These are phyloP conservation scores for Oscheius sp. DNA, from an alignment of 1,140 invertebrate species.

Conservation along the genomic window DNA sequence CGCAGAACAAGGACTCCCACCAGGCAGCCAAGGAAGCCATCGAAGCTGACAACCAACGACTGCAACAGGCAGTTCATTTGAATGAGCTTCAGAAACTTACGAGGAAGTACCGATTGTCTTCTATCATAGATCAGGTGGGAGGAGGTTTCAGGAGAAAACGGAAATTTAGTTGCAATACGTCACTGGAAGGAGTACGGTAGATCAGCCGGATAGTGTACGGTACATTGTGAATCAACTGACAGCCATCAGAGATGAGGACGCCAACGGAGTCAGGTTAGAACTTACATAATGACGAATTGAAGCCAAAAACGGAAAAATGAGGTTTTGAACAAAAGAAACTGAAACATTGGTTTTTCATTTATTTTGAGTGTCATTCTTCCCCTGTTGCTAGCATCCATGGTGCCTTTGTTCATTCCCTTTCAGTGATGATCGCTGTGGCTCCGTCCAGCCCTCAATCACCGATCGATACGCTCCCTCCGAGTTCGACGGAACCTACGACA, in stretches of 20 bases:
- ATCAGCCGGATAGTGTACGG: constrained; percentile 32
- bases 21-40: constrained; percentile 39
- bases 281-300: too few species aligned
- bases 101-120: constrained; percentile 51
- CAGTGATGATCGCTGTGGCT: constrained; percentile 25
- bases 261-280: too few species aligned
- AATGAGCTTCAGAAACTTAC: constrained; percentile 52
- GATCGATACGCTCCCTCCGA: constrained; percentile 24
- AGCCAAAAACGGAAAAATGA: too few species aligned
- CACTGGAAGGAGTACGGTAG: constrained; percentile 4
- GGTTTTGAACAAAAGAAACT: too few species aligned
- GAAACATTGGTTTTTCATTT: too few species aligned
- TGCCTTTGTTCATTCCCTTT: too few species aligned
- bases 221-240: constrained; percentile 48
- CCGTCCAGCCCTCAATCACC: constrained; percentile 8
- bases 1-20: constrained; percentile 48
- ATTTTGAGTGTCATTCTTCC: constrained; percentile 18
- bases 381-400: too few species aligned
- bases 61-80: constrained; percentile 50
- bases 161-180: constrained; percentile 24
- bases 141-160: neutral
- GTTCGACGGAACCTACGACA: constrained; percentile 41
- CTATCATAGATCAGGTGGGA: constrained; percentile 53
- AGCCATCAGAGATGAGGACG: constrained; percentile 51
- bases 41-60: constrained; percentile 49